phyloP scores from a whole-genome alignment of 1,140 invertebrate species.

The Scylla paramamosain region DNA sequence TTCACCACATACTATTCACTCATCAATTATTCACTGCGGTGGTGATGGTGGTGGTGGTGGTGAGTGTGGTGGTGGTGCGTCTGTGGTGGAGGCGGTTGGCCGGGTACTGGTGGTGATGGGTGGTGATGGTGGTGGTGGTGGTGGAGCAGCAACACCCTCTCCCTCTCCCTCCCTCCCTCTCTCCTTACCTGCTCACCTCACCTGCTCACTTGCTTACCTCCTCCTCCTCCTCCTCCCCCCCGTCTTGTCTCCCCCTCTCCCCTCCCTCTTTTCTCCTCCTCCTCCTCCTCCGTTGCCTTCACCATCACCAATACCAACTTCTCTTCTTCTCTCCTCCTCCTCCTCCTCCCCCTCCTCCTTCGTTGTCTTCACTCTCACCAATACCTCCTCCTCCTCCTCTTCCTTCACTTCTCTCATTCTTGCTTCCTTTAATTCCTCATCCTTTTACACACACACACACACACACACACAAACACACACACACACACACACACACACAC shows the following conservation, averaged over 20 bases:
- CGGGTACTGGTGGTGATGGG: neutral
- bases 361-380: too few relatives aligned
- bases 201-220: neutral
- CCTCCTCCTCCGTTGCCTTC: too few relatives aligned
- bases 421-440: too few relatives aligned
- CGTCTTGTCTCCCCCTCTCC: neutral
- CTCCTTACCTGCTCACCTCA: neutral
- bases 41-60: neutral
- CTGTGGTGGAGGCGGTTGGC: neutral
- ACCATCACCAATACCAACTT: too few relatives aligned
- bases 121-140: neutral
- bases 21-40: neutral
- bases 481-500: constrained; percentile 36
- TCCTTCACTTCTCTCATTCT: too few relatives aligned
- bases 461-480: neutral
- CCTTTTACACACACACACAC: too few relatives aligned
- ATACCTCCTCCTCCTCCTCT: too few relatives aligned
- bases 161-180: neutral
- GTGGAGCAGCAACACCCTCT: neutral
- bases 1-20: neutral
- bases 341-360: too few relatives aligned
- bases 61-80: neutral
- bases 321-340: too few relatives aligned
- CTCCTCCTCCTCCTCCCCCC: neutral
- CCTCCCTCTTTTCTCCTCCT: neutral